phyloP scores from a whole-genome alignment of 2,888 invertebrate species.

The Andrena camellia region DNA sequence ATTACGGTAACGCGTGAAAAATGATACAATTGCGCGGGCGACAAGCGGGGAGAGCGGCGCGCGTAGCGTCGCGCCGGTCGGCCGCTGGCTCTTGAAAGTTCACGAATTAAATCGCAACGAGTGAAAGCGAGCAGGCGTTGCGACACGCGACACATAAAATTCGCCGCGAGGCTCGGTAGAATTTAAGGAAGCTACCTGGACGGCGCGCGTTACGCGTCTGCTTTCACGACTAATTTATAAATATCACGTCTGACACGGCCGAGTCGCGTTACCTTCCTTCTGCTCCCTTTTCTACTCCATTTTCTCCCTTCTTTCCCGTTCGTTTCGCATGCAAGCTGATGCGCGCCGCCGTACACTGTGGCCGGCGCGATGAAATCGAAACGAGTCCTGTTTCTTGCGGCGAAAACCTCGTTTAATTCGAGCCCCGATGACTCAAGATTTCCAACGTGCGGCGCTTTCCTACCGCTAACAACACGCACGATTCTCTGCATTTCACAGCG shows the following conservation, averaged over 20 bases:
- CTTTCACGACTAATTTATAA: slow-evolving; percentile 65
- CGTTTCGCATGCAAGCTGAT: slow-evolving; percentile 2
- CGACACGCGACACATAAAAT: slow-evolving; percentile 65
- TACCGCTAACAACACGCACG: no score
- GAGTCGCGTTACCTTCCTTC: slow-evolving; percentile 29
- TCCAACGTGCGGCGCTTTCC: not conserved
- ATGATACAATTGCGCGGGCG: slow-evolving; percentile 52
- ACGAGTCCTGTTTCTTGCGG: slow-evolving; percentile 15
- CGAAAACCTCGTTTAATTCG: not conserved
- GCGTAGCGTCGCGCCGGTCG: slow-evolving; percentile 13
- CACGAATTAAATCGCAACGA: slow-evolving; percentile 68
- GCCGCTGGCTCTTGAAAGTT: slow-evolving; percentile 56
- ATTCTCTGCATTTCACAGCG: no score
- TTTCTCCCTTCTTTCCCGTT: not conserved
- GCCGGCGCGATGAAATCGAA: slow-evolving; percentile 28
- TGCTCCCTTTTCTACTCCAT: not conserved
- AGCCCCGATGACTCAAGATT: slow-evolving; percentile 8
- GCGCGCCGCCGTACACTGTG: not conserved
- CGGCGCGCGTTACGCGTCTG: slow-evolving; percentile 36
- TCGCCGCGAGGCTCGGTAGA: slow-evolving; percentile 53
- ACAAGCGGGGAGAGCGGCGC: not conserved
- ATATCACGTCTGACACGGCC: slow-evolving; percentile 42
- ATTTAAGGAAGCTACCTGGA: slow-evolving; percentile 47
- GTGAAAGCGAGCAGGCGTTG: slow-evolving; percentile 66
- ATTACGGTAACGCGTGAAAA: slow-evolving; percentile 56